Percentiles rank a stretch among this genome's conserved stretches.
Conservation (phyloP, 2,797 vertebrate genomes). For the Pogonophryne albipinna region DNA sequence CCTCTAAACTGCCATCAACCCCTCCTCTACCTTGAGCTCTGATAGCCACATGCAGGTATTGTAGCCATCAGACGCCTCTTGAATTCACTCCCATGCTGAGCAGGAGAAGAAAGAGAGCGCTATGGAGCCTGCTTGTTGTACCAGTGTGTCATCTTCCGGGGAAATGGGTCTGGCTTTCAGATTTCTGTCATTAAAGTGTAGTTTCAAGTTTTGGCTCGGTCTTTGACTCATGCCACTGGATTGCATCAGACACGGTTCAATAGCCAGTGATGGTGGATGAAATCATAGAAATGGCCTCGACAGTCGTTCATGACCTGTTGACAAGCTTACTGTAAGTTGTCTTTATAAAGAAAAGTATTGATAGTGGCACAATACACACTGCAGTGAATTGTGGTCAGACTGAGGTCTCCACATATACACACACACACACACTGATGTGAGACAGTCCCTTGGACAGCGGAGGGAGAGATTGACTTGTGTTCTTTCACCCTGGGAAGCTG, state of each 20-base stretch:
- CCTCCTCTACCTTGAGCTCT: constrained; percentile 55
- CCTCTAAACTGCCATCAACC: constrained; percentile 56
- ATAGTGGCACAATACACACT: constrained; percentile 60
- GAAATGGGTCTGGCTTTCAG: constrained; percentile 61
- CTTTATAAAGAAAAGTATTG: constrained; percentile 57
- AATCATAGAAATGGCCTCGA: constrained; percentile 58
- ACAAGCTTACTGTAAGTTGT: constrained; percentile 52
- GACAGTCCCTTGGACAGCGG: constrained; percentile 52
- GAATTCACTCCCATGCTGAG: constrained; percentile 52
- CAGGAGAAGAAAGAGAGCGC: constrained; percentile 35
- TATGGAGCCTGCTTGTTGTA: constrained; percentile 41
- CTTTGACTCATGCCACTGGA: constrained; percentile 55
- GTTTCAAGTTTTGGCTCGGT: constrained; percentile 47
- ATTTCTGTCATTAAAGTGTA: constrained; percentile 55
- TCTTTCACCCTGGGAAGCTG: constrained; percentile 79
- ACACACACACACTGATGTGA: constrained; percentile 46
- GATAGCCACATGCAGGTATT: constrained; percentile 73
- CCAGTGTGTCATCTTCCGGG: constrained; percentile 36
- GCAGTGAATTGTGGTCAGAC: constrained; percentile 55
- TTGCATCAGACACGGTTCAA: constrained; percentile 63
- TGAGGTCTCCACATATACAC: constrained; percentile 27
- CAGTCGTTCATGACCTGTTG: constrained; percentile 56
- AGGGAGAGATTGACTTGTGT: constrained; percentile 74
- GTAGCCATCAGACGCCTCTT: constrained; percentile 60
- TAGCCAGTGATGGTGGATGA: constrained; percentile 54